A percentile compares a stretch with the other conserved stretches of the same genome.
phyloP scores from a whole-genome alignment of 1,140 invertebrate species.

The Heliconius congener region DNA sequence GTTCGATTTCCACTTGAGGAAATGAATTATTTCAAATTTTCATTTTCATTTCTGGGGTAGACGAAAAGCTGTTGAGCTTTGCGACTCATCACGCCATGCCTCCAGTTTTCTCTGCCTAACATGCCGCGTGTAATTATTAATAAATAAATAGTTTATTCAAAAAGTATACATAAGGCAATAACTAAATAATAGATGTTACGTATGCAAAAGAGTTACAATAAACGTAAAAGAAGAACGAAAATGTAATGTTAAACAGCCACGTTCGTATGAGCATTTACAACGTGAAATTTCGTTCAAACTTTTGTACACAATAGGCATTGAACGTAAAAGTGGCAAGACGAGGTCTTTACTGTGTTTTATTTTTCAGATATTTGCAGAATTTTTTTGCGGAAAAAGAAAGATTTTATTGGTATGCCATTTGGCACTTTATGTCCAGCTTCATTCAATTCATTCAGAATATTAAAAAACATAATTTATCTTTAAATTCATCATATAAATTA shows the following conservation, averaged over 20 bases:
- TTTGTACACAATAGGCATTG: conserved; percentile 7
- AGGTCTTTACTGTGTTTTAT: conserved; percentile 7
- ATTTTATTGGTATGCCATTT: neutral
- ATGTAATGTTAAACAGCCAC: conserved; percentile 60
- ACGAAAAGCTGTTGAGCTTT: no score
- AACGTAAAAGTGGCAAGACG: conserved; percentile 1
- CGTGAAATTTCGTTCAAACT: conserved; percentile 15
- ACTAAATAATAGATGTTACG: conserved; percentile 47
- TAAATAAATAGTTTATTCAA: neutral
- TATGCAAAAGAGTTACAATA: conserved; percentile 57
- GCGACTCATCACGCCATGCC: no score
- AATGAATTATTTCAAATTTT: no score
- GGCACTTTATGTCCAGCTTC: no score
- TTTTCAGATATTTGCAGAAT: neutral
- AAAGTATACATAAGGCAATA: neutral
- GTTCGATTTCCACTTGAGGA: no score
- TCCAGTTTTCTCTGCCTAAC: no score
- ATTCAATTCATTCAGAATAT: no score
- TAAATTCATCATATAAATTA: no score
- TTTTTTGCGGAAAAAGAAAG: neutral
- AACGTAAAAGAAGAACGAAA: conserved; percentile 61
- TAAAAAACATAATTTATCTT: no score
- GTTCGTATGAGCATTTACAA: conserved; percentile 6
- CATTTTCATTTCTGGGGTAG: no score
- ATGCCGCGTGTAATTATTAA: no score